Percentiles rank a stretch among this genome's conserved stretches.
These are phyloP conservation scores for Ormyrus rosae DNA, from an alignment of 2,888 invertebrate species.

Conservation along the genomic window DNA sequence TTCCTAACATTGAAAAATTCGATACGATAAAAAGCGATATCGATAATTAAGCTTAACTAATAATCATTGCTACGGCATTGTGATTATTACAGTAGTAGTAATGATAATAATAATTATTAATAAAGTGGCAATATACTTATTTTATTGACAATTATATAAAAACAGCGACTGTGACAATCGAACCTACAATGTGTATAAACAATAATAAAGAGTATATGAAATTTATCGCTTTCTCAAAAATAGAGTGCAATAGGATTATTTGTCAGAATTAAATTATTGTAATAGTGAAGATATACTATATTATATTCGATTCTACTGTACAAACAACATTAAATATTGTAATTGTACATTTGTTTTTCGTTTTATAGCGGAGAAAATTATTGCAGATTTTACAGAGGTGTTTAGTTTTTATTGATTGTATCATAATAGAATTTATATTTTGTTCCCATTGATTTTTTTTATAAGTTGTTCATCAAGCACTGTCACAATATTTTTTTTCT, in stretches of 20 bases:
- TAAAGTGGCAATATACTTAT: constrained; percentile 50
- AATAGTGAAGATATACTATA: constrained; percentile 12
- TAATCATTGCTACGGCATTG: constrained; percentile 29
- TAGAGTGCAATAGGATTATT: constrained; percentile 32
- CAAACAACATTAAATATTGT: constrained; percentile 16
- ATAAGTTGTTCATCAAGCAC: constrained; percentile 20
- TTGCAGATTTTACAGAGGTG: constrained; percentile 8
- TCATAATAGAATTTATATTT: constrained; percentile 26
- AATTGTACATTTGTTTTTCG: constrained; percentile 17
- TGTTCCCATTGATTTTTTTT: constrained; percentile 41
- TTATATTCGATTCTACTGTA: constrained; percentile 35
- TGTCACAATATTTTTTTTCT: constrained; percentile 14
- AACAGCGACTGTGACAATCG: constrained; percentile 57
- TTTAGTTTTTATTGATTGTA: constrained; percentile 38
- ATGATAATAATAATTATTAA: constrained; percentile 34
- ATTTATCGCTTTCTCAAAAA: constrained; percentile 30
- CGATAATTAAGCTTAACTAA: constrained; percentile 41
- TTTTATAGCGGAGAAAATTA: constrained; percentile 4
- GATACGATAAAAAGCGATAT: constrained; percentile 44
- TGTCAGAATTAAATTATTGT: constrained; percentile 26
- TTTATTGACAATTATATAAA: constrained; percentile 46
- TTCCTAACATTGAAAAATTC: constrained; percentile 16
- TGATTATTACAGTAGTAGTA: constrained; percentile 41
- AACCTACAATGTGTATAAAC: constrained; percentile 43
- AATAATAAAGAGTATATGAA: constrained; percentile 39